Evolutionary conservation across 2,888 invertebrate genomes (phyloP).

Genomic region (Ochropleura leucogaster): DNA sequence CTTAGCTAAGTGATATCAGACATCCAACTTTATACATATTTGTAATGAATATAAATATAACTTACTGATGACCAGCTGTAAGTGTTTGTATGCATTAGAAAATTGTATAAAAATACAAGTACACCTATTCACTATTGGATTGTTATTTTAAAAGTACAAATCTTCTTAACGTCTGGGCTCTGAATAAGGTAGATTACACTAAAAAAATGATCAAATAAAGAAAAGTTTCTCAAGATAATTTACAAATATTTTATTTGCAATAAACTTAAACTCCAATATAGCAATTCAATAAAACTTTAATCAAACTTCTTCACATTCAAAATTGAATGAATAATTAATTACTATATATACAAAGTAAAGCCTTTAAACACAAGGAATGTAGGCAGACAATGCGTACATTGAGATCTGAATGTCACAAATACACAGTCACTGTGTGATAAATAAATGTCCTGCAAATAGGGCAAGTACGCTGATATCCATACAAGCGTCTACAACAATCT

Average conservation of each 20-base stretch:
- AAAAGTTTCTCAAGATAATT: slow-evolving; percentile 9
- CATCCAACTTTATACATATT: neutral
- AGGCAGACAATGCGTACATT: neutral
- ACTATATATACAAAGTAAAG: slow-evolving; percentile 18
- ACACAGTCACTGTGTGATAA: slow-evolving; percentile 89
- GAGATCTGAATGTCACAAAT: slow-evolving; percentile 79
- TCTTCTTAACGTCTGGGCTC: neutral
- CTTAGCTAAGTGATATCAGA: neutral
- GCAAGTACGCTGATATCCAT: slow-evolving; percentile 88
- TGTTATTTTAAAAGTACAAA: neutral
- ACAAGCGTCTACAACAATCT: slow-evolving; percentile 87
- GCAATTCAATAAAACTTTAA: neutral
- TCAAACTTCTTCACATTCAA: slow-evolving; percentile 3
- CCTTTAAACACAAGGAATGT: slow-evolving; percentile 44
- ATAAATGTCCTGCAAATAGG: slow-evolving; percentile 90
- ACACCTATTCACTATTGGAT: neutral
- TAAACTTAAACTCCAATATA: neutral
- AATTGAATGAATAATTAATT: slow-evolving; percentile 21
- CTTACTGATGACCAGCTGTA: neutral
- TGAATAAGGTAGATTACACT: neutral
- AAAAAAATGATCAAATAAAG: slow-evolving; percentile 2
- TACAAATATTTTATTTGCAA: slow-evolving; percentile 39
- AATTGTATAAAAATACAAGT: neutral
- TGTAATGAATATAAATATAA: neutral
- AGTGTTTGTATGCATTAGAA: neutral